Evolutionary conservation across 2,113 vertebrate species (phyloP), one percentile per base, ranked within the genome.

Genomic region (Rafetus swinhoei): DNA sequence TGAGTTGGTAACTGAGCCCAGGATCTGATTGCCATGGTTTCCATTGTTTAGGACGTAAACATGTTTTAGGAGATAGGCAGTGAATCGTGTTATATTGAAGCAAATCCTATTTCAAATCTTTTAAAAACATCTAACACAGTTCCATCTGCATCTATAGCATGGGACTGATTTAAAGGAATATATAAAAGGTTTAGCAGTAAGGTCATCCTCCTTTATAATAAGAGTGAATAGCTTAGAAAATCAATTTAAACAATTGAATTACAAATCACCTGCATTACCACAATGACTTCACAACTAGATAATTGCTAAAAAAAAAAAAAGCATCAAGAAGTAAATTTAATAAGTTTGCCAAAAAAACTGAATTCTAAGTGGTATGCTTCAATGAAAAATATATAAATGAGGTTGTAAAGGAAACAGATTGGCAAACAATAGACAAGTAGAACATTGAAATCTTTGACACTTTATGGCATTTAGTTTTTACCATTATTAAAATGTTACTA

Each of bases 311-410:
- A n/a, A 69, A 96, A 82, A 39, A 45, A 45, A 45, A 45, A 45
- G 45, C 94, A 92, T 94, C 96, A 95, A 94, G 95, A 96, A 94
- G 93, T 95, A 94, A 97, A 95, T 54, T 85, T 93, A 93, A 89
- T 90, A 87, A 76, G 91, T 95, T 97, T 93, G 85, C 81, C 92
- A 96, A 91, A 81, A 95, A 95, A 95, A 95, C 56, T 90, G 62
- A 94, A 93, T 95, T 90, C 79, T 87, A 95, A 97, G 87, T 85
- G 87, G 85, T 79, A 86, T 96, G 90, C 86, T 97, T 92, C 81
- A 39, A 57, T 59, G 84, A 93, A 88, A 92, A 79, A 93, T 59
- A 93, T 7, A 97, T 74, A 95, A 97, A 96, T 79, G 92, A 89
- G 83, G 82, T 39, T 90, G 74, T 95, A 94, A 94, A 95, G 85